Base-by-base conservation (phyloP, 1,140 invertebrate genomes). In the Drosophila obscura region DNA sequence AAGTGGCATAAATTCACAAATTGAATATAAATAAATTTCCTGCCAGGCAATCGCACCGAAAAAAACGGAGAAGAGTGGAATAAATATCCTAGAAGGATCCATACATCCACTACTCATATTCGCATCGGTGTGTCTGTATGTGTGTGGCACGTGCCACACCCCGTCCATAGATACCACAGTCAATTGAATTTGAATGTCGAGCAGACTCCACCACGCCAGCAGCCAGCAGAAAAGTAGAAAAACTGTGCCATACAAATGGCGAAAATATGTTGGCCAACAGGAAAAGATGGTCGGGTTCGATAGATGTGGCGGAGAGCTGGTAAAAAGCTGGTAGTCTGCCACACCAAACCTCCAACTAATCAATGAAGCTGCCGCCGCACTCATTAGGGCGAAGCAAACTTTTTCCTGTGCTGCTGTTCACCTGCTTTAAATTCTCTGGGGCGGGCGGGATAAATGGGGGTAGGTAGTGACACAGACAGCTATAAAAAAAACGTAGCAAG, bases 11-110 rank as follows among this genome's bases (percentile, higher is more conserved):
- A 88, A 82, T 78, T 73, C 78, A 41, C 69, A 87, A 87, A 87
- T 87, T 87, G 83, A 87, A 88, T 87, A 88, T 87, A 88, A 87
- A 87, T 87, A 87, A 87, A 87, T 87, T 87, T 87, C 82, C 82
- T 87, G 81, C 77, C 82, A 80, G 62, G 63, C 41, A 64, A 61
- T 56, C 48, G 44, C 61, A 48, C 51, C 26, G 11, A 78, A 64
- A 81, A 81, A 77, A 73, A 28, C 22, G 26, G 22, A 53, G 15
- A 62, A 31, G 24, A 51, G 49, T 15, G 55, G 60, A 79, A 75
- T 80, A 73, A 80, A 80, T 79, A 69, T 80, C 53, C 63, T 52
- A 49, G 24, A 51, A 73, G 75, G 50, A 66, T 60, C 49, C 61
- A 53, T 48, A 45, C 46, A 71, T 55, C 55, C 65, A 19, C 19